Evolutionary conservation across 1,140 invertebrate genomes (phyloP), one percentile per base, ranked within the genome.

Genomic region (Panagrolaimus sp.): DNA sequence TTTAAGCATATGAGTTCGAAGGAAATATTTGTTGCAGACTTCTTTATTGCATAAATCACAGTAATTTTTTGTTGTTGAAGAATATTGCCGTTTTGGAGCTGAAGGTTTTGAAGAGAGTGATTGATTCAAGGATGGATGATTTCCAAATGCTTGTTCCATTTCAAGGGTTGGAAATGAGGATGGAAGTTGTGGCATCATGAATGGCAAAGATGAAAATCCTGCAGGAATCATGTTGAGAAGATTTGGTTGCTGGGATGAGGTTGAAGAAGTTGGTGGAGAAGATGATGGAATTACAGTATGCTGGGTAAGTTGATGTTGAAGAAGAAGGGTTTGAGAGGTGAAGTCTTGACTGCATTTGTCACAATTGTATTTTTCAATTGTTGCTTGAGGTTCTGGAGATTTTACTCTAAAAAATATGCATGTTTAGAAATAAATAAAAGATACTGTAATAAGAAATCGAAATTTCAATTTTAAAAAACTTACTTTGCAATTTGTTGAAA

Each of bases 41-140:
- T 98, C 94, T 86, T 99, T 99, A 85, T 98, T 97, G 85, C 96
- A 99, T 70, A 98, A 95, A 83, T 97, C 94, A 84, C 96, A 99
- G 80, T 94, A 96, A 79, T 93, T 93, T 58, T 87, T 79, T 81
- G 87, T 83, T 73, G 86, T 83, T 55, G 87, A 87, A 17, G 85
- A 86, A 65, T 88, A 83, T 73, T 87, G 87, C 15, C 83, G 65
- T 48, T 81, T 80, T 44, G 71, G 69, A 17, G 70, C 15, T 21
- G 15, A 1, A 21, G n/a, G 9, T 12, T 12, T 58, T 14, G 14
- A 21, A 58, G 52, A 24, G 21, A 26, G 21, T 58, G 52, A 12
- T 26, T 58, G 14, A 28, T 12, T 4, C 3, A 21, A n/a, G 17
- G 21, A 52, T 63, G 21, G 63, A 32, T 52, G 70, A 65, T 43